A percentile compares a stretch with the other conserved stretches of the same genome.
These are phyloP conservation scores for Falco concolor DNA, from an alignment of 2,797 vertebrate species.

Conservation along the genomic window DNA sequence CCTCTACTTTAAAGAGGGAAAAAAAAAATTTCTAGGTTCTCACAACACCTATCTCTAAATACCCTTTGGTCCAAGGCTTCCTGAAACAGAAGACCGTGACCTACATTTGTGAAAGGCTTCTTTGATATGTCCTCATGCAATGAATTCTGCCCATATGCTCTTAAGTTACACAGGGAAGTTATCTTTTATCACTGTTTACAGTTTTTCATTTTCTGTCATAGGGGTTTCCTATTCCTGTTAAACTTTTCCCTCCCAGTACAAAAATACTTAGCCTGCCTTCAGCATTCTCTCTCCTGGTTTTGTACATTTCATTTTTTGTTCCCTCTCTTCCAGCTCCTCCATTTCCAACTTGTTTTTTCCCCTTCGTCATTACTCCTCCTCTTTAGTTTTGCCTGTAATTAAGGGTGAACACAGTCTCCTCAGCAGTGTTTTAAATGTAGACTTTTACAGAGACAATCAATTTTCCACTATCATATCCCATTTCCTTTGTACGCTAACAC, in stretches of 20 bases:
- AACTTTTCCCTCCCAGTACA: neutral
- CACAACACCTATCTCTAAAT: neutral
- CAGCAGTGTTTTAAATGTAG: neutral
- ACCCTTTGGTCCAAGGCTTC: neutral
- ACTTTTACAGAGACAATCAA: neutral
- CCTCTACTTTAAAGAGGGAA: neutral
- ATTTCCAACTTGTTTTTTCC: neutral
- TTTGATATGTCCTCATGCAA: neutral
- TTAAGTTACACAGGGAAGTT: neutral
- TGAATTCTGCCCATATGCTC: neutral
- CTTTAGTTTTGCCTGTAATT: neutral
- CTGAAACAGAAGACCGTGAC: neutral
- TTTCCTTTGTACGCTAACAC: fast-evolving
- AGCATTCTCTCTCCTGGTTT: neutral
- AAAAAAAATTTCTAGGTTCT: neutral
- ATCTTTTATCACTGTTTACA: neutral
- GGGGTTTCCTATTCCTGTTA: neutral
- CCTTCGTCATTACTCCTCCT: neutral
- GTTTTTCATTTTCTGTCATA: neutral
- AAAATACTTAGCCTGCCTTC: neutral
- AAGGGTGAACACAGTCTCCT: neutral
- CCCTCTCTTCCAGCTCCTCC: neutral
- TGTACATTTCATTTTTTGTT: neutral
- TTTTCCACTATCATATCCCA: neutral
- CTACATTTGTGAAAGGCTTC: neutral